phyloP scores from a whole-genome alignment of 2,888 invertebrate genomes.

The Drosophila anceps region DNA sequence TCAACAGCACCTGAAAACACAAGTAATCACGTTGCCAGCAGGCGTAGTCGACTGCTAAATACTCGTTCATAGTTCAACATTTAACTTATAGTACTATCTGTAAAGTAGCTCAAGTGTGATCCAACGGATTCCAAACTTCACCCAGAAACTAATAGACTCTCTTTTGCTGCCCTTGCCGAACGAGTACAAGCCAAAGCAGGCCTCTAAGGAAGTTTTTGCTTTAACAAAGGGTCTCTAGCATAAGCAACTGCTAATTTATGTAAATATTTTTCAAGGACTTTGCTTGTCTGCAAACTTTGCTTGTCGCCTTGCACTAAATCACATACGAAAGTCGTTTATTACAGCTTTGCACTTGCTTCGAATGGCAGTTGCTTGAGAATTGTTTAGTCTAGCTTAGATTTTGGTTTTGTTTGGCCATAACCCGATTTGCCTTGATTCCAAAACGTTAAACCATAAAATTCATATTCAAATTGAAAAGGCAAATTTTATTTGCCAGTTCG shows the following conservation, averaged over 20 bases:
- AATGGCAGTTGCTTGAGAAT: background rate
- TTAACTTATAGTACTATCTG: too few species aligned
- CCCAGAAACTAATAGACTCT: background rate
- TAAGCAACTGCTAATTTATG: constrained; percentile 64
- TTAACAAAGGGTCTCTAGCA: constrained; percentile 31
- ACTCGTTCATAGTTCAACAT: background rate
- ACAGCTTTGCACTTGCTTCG: constrained; percentile 5
- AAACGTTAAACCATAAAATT: background rate
- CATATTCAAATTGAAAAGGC: constrained; percentile 12
- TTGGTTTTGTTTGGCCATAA: background rate
- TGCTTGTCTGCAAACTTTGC: constrained; percentile 50
- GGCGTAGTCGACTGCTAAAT: background rate
- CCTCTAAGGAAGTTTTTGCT: constrained; percentile 16
- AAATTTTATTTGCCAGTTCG: constrained; percentile 2
- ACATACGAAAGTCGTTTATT: constrained; percentile 42
- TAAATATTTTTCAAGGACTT: constrained; percentile 58
- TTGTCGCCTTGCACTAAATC: constrained; percentile 52
- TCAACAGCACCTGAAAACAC: constrained; percentile 18
- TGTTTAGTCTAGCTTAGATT: background rate
- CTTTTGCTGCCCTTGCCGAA: too few species aligned
- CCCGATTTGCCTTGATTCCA: background rate
- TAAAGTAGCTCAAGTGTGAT: too few species aligned
- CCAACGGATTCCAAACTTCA: too few species aligned
- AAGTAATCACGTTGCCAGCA: background rate
- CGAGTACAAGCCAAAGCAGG: constrained; percentile 13